Evolutionary conservation across 2,888 invertebrate species (phyloP), one percentile per base, ranked within the genome.

Genomic region (Nymphalis urticae): DNA sequence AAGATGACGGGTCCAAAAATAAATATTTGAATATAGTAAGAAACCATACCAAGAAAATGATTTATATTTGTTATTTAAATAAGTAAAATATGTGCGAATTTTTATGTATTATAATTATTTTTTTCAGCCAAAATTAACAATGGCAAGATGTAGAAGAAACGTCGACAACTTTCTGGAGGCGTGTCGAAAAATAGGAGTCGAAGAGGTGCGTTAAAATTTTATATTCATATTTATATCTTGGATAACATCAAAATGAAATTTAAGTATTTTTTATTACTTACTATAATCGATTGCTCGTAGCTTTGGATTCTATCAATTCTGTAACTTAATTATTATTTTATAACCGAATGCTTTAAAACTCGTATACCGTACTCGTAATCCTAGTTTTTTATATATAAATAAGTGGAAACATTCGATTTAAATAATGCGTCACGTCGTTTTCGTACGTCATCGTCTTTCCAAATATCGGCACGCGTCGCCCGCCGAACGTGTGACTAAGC

Each of bases 121-220:
- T 72, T 94, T 94, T 53, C 90, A 98, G 98, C 98, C 98, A 50
- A 98, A 98, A 88, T 89, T 98, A 77, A 97, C 98, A n/a, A 96
- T 97, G 95, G 97, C 98, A 54, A 95, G 98, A 79, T 98, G 98
- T 93, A 94, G 98, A 80, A 94, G 97, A 82, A 98, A 98, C 86
- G 98, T 98, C 42, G 98, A 98, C 85, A 98, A 98, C 90, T 98
- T 98, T 84, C 91, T 98, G 77, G 98, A 98, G 82, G 98, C 98
- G 27, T 98, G 98, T 89, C 94, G 97, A 72, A 97, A 95, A 89
- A 97, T 98, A 80, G 98, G 98, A 75, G 97, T 98, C 17, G 96
- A 97, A 90, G 97, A 98, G 96, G 98, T 98, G 89, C 94, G 96
- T 82, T 58, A 51, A 42, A 48, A 66, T 60, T 59, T 17, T 59